Percentiles rank a stretch among this genome's conserved stretches.
phyloP scores from a whole-genome alignment of 1,140 invertebrate genomes.

The Zaprionus ghesquierei region DNA sequence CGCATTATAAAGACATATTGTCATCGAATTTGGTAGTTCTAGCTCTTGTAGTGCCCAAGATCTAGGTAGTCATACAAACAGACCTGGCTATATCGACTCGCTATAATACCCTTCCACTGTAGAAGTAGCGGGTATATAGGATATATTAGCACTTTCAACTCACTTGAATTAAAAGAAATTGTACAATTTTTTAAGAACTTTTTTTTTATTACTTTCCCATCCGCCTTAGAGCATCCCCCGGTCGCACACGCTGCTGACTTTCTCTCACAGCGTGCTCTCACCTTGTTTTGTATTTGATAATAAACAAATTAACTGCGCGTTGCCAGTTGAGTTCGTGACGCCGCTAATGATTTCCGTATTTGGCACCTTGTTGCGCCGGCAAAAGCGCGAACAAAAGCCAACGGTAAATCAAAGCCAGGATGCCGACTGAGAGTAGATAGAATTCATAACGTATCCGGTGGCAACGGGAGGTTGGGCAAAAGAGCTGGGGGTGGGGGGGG shows the following conservation, averaged over 20 bases:
- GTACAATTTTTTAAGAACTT: too few species aligned
- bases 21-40: too few species aligned
- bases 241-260: not conserved
- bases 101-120: too few species aligned
- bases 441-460: slow-evolving; percentile 13
- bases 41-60: too few species aligned
- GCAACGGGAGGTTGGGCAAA: not conserved
- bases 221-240: not conserved
- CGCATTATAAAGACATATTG: too few species aligned
- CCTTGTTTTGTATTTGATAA: slow-evolving; percentile 1
- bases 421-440: slow-evolving; percentile 25
- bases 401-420: slow-evolving; percentile 43
- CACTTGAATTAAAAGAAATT: too few species aligned
- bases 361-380: slow-evolving; percentile 28
- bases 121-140: too few species aligned
- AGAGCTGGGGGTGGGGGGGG: not conserved
- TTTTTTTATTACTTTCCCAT: not conserved
- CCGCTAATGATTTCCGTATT: slow-evolving; percentile 40
- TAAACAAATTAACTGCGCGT: slow-evolving; percentile 1
- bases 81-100: too few species aligned
- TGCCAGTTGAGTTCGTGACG: not conserved
- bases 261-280: not conserved
- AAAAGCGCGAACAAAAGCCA: slow-evolving; percentile 12
- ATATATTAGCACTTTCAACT: too few species aligned
- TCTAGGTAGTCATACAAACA: too few species aligned